phyloP scores from a whole-genome alignment of 2,113 vertebrate genomes.

The Chaetops frenatus region DNA sequence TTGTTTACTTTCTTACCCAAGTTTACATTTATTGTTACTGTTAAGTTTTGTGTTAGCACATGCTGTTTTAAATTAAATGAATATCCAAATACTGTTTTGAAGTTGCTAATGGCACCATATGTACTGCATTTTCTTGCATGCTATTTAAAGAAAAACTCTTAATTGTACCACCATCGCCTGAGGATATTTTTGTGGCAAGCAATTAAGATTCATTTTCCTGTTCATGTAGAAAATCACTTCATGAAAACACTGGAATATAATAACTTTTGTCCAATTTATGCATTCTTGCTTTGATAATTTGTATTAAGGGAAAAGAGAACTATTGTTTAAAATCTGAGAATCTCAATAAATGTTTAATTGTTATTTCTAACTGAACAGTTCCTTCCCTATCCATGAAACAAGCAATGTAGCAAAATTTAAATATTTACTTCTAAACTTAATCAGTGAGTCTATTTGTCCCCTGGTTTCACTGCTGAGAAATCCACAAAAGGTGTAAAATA shows the following conservation, averaged over 20 bases:
- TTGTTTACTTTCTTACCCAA: constrained; percentile 32
- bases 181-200: constrained; percentile 45
- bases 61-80: constrained; percentile 27
- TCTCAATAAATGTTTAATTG: neutral
- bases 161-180: neutral
- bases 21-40: constrained; percentile 29
- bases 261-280: neutral
- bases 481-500: neutral
- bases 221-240: constrained; percentile 22
- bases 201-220: constrained; percentile 31
- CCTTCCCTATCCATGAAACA: neutral
- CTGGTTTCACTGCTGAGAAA: neutral
- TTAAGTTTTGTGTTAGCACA: constrained; percentile 30
- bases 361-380: neutral
- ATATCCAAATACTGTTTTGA: constrained; percentile 36
- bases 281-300: constrained; percentile 25
- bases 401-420: neutral
- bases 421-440: neutral
- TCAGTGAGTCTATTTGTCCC: neutral
- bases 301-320: neutral
- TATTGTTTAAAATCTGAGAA: neutral
- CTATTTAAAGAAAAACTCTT: constrained; percentile 48
- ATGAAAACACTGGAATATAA: constrained; percentile 9
- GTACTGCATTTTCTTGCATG: neutral
- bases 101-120: constrained; percentile 38